phyloP scores from a whole-genome alignment of 2,797 vertebrate genomes.

The Pelobates cultripes region DNA sequence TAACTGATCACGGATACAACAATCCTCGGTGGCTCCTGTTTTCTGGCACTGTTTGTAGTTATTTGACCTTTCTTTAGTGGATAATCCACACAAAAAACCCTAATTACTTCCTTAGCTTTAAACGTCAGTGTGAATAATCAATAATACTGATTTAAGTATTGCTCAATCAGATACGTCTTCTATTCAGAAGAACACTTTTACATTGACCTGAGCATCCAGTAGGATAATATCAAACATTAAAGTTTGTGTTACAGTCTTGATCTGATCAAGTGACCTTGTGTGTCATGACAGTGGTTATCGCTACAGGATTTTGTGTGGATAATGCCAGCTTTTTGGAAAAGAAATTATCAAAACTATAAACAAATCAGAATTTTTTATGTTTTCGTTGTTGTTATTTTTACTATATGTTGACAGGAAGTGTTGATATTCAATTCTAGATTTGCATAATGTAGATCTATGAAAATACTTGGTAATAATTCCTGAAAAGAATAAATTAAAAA shows the following conservation, averaged over 20 bases:
- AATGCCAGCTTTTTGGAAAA: no score
- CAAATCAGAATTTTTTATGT: no score
- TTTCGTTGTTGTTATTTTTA: no score
- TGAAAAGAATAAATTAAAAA: no score
- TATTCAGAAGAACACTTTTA: slow-evolving; percentile 80
- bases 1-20: slow-evolving; percentile 74
- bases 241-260: slow-evolving; percentile 78
- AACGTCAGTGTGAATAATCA: slow-evolving; percentile 91
- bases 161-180: slow-evolving; percentile 85
- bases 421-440: no score
- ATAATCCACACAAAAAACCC: slow-evolving; percentile 98
- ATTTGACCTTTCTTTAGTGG: slow-evolving; percentile 95
- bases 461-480: no score
- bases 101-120: slow-evolving; percentile 97
- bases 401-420: no score
- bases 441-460: no score
- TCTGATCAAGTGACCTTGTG: slow-evolving; percentile 86
- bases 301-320: no score
- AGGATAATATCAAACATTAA: slow-evolving; percentile 72
- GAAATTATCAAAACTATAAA: no score
- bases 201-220: slow-evolving; percentile 79
- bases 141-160: slow-evolving; percentile 91
- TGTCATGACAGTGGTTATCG: no score
- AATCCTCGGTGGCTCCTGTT: slow-evolving; percentile 78
- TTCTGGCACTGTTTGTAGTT: slow-evolving; percentile 90